Base-by-base conservation (phyloP, 2,113 vertebrate genomes). In the Nothocercus nigrocapillus region DNA sequence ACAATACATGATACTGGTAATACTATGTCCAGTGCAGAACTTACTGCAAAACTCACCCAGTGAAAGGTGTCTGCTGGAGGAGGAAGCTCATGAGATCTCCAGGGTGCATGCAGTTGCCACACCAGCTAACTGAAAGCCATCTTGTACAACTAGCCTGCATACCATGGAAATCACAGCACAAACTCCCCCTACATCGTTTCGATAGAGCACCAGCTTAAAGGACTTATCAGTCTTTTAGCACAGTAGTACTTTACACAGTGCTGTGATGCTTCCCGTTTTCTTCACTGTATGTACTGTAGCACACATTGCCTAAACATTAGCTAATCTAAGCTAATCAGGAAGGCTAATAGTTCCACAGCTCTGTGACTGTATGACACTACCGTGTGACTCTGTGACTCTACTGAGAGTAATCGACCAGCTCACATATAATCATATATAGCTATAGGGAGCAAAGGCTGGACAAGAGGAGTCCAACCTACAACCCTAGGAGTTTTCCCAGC, bases 101-200 rank as follows among this genome's bases (percentile, higher is more conserved):
- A 75, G 42, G 19, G 22, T 20, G 7, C 25, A 56, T 67, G 8
- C 12, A 58, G 4, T 6, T 4, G 18, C 77, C 28, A 61, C 5
- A 47, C 2, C 25, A 47, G 5, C 9, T 40, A 15, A 17, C 21
- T 69, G 34, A 51, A 61, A 77, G 38, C n/a, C 12, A 17, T 0
- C 4, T 58, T 34, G 5, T 17, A 5, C 25, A 38, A 25, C 13
- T 38, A 44, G 34, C 13, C 11, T 24, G 40, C 1, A 0, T n/a
- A 10, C 9, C 15, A 38, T 13, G 69, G 56, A 80, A 63, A 49
- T 54, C 42, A 14, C 5, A 9, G 32, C 25, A 24, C 5, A 53
- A 36, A 22, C 9, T 11, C 12, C 47, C 40, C 32, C 36, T 8
- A 5, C 17, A 16, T 38, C 4, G 1, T 66, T 88, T 66, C 51